Evolutionary conservation across 2,113 vertebrate genomes (phyloP).

Genomic region (Anarhynchus alexandrinus): DNA sequence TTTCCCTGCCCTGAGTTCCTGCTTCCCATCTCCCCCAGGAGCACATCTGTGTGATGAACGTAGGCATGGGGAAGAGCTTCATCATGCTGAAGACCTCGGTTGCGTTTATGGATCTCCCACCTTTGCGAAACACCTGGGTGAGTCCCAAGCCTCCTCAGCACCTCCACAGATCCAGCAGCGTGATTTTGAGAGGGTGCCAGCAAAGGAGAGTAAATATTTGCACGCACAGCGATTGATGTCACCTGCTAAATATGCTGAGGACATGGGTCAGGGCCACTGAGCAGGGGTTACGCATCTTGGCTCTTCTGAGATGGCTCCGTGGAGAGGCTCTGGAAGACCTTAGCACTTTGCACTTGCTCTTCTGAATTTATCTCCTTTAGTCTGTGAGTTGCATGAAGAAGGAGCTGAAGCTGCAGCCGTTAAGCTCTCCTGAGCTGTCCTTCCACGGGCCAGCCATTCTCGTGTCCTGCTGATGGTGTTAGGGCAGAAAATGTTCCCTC

Average conservation of each 20-base stretch:
- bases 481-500: background rate
- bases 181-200: background rate
- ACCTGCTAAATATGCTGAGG: background rate
- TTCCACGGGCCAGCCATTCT: background rate
- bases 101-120: conserved; percentile 25
- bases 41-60: conserved; percentile 45
- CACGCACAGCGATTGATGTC: fast-evolving
- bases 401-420: background rate
- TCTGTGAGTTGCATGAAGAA: background rate
- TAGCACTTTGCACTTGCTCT: background rate
- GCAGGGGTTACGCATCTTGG: background rate
- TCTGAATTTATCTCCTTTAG: background rate
- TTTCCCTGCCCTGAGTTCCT: background rate
- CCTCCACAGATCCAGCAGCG: background rate
- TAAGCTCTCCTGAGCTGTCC: background rate
- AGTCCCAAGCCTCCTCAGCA: background rate
- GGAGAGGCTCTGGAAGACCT: background rate
- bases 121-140: conserved; percentile 45
- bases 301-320: background rate
- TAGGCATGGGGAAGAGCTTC: conserved; percentile 28
- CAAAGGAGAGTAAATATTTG: background rate
- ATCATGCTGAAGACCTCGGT: conserved; percentile 1
- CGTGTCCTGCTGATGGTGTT: background rate
- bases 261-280: background rate
- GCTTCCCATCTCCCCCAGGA: background rate